These are phyloP conservation scores for Cotesia vestalis DNA, from an alignment of 1,140 invertebrate species.

Conservation along the genomic window DNA sequence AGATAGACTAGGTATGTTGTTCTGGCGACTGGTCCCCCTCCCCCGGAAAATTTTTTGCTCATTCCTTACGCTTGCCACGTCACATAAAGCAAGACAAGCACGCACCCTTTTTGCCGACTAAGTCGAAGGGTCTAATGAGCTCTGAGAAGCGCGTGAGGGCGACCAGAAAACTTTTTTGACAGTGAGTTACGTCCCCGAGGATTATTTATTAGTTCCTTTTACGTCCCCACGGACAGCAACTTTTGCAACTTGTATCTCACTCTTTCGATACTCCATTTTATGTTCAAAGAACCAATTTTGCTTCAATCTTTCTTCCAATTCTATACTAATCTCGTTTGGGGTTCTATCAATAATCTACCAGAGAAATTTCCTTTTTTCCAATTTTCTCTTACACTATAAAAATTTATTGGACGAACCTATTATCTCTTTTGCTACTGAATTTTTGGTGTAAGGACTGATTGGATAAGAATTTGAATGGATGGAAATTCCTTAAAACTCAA, in stretches of 20 bases:
- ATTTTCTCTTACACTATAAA: too few relatives aligned
- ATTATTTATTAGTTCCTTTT: conserved; percentile 33
- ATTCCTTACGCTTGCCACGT: conserved; percentile 9
- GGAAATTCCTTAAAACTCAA: too few relatives aligned
- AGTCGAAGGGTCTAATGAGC: conserved; percentile 32
- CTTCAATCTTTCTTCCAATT: too few relatives aligned
- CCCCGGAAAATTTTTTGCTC: conserved; percentile 14
- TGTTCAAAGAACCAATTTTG: too few relatives aligned
- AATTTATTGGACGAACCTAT: too few relatives aligned
- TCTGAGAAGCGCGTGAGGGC: conserved; percentile 32
- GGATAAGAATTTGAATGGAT: too few relatives aligned
- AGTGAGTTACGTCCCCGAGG: conserved; percentile 28
- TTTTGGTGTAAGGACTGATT: too few relatives aligned
- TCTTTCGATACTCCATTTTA: conserved; percentile 6
- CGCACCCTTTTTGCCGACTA: conserved; percentile 26
- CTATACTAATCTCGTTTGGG: neutral
- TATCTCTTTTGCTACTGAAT: too few relatives aligned
- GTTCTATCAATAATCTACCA: too few relatives aligned
- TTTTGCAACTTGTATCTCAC: conserved; percentile 1
- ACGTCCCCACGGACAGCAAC: neutral
- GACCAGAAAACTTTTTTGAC: conserved; percentile 28
- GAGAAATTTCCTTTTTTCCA: too few relatives aligned
- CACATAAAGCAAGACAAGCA: conserved; percentile 5
- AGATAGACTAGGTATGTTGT: neutral
- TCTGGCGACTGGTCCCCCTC: too few relatives aligned